Evolutionary conservation across 2,113 vertebrate genomes (phyloP).

Genomic region (Leucosticte australis): DNA sequence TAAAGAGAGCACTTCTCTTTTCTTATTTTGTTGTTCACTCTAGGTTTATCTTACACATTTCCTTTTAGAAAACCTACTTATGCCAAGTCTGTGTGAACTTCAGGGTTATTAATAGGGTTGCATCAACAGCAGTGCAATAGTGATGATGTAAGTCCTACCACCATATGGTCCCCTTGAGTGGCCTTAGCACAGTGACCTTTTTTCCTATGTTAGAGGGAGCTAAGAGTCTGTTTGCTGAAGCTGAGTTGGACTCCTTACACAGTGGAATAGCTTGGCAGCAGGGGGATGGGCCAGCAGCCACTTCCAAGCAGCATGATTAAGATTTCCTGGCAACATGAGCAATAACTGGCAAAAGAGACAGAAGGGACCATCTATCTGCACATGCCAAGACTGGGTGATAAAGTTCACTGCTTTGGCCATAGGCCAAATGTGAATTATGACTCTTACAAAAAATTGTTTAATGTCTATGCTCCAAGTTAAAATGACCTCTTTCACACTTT

Average conservation of each 20-base stretch:
- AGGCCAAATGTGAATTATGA: neutral
- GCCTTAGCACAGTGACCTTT: constrained; percentile 27
- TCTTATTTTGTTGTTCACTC: neutral
- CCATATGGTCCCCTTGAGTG: neutral
- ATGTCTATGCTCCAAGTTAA: neutral
- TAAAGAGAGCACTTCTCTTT: neutral
- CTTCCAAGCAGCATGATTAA: constrained; percentile 58
- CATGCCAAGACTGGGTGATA: constrained; percentile 3
- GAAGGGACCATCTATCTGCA: constrained; percentile 55
- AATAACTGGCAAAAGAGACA: constrained; percentile 55
- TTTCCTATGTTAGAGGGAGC: neutral
- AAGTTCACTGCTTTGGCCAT: constrained; percentile 31
- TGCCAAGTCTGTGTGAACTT: neutral
- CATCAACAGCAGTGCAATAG: neutral
- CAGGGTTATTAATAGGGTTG: constrained; percentile 10
- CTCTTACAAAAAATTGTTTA: neutral
- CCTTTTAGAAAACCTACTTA: neutral
- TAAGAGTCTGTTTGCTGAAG: neutral
- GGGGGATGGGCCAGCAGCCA: neutral
- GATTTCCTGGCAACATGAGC: constrained; percentile 66
- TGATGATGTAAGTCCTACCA: neutral
- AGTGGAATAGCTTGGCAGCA: constrained; percentile 30
- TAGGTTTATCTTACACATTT: neutral
- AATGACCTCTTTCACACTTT: neutral
- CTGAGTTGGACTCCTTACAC: neutral